Base-by-base conservation (phyloP, 2,888 invertebrate species). In the Lobophora halterata region DNA sequence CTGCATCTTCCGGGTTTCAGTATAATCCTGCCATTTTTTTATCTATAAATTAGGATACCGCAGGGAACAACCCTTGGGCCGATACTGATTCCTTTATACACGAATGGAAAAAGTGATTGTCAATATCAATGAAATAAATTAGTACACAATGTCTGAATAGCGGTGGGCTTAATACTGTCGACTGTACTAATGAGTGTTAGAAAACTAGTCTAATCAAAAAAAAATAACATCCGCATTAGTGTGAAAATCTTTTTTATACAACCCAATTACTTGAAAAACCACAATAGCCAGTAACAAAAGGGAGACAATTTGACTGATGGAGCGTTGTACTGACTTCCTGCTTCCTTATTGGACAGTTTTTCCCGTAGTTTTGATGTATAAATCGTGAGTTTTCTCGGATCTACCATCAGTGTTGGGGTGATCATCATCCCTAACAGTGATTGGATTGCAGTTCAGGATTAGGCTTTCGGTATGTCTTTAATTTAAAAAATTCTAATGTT, bases 271-370 rank as follows among this genome's bases (percentile, higher is more conserved):
- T 45, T 49, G 32, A 37, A 51, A 39, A 41, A 63, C 45, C 56
- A 58, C 58, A 55, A 61, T 54, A 49, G 24, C 46, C 46, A 35
- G 42, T 56, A 62, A 80, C 76, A 80, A 80, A 66, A 71, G 74
- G 70, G 27, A 17, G 71, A 76, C 76, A 74, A 79, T 80, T 75
- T 72, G 76, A 49, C 63, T 78, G 79, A 76, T 72, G 73, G 67
- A 81, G 69, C 83, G 80, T 73, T 70, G n/a, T n/a, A n/a, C n/a
- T 49, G 49, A 61, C 71, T 81, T 81, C 83, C 83, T 78, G 52
- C 63, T 85, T 85, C 85, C 85, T 78, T 55, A 69, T 79, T 70
- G 72, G 70, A 58, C 50, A 35, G 71, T 71, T 71, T 73, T 77
- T 78, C 75, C 63, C 71, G 71, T 69, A 58, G 42, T 50, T 66